Evolutionary conservation across 2,113 vertebrate genomes (phyloP), one percentile per base, ranked within the genome.

Genomic region (Columba livia): DNA sequence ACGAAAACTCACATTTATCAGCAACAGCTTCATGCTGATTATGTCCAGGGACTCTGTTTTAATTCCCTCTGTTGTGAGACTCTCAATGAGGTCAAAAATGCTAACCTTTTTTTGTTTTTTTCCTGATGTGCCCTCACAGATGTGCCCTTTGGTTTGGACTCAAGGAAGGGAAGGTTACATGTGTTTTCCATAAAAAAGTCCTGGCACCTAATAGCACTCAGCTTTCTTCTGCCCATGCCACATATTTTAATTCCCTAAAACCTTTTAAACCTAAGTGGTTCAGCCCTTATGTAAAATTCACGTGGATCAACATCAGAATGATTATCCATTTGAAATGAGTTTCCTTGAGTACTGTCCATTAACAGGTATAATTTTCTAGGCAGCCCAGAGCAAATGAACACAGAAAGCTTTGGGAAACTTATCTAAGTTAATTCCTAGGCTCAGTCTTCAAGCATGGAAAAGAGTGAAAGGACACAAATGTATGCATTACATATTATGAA

Each of bases 251-350:
- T 79, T 16, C 71, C 11, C 50, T 29, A 29, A 84, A 78, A 40
- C 57, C 75, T 88, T 85, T 90, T 17, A 40, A 74, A 80, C 31
- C 42, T 8, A 13, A 67, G 26, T 12, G 51, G 64, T 38, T 72
- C 81, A 80, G 66, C 25, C 36, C n/a, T 85, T 6, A 66, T 58
- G 50, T 72, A 92, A 83, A 83, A 96, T 83, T 79, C 21, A 70
- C 28, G 10, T 8, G 21, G 40, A 73, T 40, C 4, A 5, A 44
- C 11, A 54, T 0, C 38, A 50, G 60, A 82, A 85, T 8, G 47
- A 56, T 56, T 60, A 74, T 40, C 73, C 80, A 34, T 67, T 25
- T 69, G 62, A 58, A 93, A 66, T 91, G 8, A 13, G 4, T 69
- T 79, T 75, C 66, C 54, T 81, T 18, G 9, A 13, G 40, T 36